These are phyloP conservation scores for Ammospiza maritima DNA, from an alignment of 2,797 vertebrate genomes.

Conservation along the genomic window DNA sequence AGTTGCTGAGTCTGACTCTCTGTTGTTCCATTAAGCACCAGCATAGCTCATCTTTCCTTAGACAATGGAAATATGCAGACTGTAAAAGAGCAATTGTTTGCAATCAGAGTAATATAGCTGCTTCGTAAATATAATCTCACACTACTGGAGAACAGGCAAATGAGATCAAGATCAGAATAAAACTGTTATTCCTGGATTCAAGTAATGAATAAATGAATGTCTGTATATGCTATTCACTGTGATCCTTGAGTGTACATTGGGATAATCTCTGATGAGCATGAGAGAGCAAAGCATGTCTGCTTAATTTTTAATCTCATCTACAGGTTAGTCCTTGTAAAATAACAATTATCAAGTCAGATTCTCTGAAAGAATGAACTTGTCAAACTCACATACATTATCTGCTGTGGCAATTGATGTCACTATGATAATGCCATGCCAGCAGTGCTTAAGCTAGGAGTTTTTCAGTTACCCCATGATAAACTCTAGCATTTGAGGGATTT, in stretches of 20 bases:
- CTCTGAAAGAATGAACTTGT: slow-evolving; percentile 50
- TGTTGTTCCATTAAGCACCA: neutral
- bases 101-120: neutral
- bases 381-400: slow-evolving; percentile 29
- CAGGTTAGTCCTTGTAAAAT: slow-evolving; percentile 31
- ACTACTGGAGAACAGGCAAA: neutral
- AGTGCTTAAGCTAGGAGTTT: slow-evolving; percentile 62
- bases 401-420: slow-evolving; percentile 51
- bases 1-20: neutral
- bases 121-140: neutral
- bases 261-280: neutral
- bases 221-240: neutral
- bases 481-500: slow-evolving; percentile 24
- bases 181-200: neutral
- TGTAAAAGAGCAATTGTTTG: neutral
- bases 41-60: neutral
- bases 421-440: slow-evolving; percentile 46
- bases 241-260: neutral
- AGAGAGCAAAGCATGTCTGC: neutral
- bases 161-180: neutral
- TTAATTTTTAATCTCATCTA: slow-evolving; percentile 59
- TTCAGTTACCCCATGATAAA: slow-evolving; percentile 61
- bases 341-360: slow-evolving; percentile 59
- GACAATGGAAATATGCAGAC: neutral
- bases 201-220: slow-evolving; percentile 15